These are phyloP conservation scores for Cololabis saira DNA, from an alignment of 2,113 vertebrate species.

Conservation along the genomic window DNA sequence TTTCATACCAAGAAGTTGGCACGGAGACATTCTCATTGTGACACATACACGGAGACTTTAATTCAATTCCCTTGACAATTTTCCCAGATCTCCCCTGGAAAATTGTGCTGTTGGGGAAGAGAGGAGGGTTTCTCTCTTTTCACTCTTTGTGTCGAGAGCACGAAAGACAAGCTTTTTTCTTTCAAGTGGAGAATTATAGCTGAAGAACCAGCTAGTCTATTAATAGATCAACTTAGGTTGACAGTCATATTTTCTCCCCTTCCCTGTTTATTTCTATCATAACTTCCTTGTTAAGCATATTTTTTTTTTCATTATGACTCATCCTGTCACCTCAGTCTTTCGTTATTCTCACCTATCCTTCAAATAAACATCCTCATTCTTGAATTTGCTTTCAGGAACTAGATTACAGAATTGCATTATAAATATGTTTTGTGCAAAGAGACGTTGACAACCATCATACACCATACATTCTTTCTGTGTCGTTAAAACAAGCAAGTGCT, in stretches of 20 bases:
- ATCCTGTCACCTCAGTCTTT: background rate
- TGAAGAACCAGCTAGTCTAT: constrained; percentile 37
- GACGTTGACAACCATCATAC: no score
- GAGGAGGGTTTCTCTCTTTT: constrained; percentile 4
- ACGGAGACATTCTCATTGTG: constrained; percentile 9
- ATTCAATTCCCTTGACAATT: constrained; percentile 42
- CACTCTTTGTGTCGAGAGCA: constrained; percentile 2
- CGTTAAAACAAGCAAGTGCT: no score
- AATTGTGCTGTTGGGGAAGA: constrained; percentile 13
- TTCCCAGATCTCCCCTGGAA: constrained; percentile 28
- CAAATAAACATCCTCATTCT: background rate
- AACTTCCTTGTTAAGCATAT: background rate
- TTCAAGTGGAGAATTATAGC: constrained; percentile 54
- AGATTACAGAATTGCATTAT: no score
- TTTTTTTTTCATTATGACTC: background rate
- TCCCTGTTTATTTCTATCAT: background rate
- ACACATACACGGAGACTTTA: constrained; percentile 21
- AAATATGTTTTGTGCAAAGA: no score
- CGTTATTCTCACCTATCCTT: no score
- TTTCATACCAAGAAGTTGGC: constrained; percentile 17
- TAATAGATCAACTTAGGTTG: constrained; percentile 50
- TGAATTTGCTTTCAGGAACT: background rate
- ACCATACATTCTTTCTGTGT: no score
- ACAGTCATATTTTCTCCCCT: constrained; percentile 8
- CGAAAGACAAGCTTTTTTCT: constrained; percentile 21